These are phyloP conservation scores for Xenopus borealis DNA, from an alignment of 2,113 vertebrate genomes.

Conservation along the genomic window DNA sequence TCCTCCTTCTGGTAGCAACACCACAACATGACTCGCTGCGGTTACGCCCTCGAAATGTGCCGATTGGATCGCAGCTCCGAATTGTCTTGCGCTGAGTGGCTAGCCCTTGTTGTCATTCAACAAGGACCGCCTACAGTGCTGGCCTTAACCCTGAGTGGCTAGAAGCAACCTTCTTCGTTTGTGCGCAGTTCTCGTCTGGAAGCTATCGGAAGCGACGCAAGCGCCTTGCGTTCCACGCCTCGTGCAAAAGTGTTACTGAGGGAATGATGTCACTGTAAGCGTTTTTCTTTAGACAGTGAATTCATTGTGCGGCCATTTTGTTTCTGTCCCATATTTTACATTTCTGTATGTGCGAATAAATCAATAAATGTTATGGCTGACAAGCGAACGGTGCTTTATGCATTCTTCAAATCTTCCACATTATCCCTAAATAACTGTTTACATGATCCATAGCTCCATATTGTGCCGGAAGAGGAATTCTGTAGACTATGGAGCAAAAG, in stretches of 20 bases:
- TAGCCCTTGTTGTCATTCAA: background rate
- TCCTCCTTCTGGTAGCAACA: constrained; percentile 37
- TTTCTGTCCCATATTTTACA: too few species aligned
- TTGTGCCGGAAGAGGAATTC: too few species aligned
- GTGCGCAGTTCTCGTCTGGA: too few species aligned
- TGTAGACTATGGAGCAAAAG: too few species aligned
- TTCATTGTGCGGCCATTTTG: too few species aligned
- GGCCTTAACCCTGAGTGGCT: background rate
- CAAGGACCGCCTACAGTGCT: background rate
- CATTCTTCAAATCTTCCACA: too few species aligned
- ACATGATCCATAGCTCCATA: too few species aligned
- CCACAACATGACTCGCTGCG: constrained; percentile 28
- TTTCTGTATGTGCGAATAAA: too few species aligned
- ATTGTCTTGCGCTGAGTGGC: background rate
- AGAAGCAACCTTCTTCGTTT: background rate
- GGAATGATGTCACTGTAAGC: constrained; percentile 9
- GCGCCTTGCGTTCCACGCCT: constrained; percentile 5
- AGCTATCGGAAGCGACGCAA: too few species aligned
- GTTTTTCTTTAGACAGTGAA: background rate
- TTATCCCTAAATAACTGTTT: too few species aligned
- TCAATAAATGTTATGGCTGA: too few species aligned
- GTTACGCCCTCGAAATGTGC: background rate
- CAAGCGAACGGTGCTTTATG: too few species aligned
- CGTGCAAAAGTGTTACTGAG: constrained; percentile 16
- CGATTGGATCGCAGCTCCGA: background rate